Evolutionary conservation across 2,113 vertebrate species (phyloP), one percentile per base, ranked within the genome.

Genomic region (Pseudopipra pipra): DNA sequence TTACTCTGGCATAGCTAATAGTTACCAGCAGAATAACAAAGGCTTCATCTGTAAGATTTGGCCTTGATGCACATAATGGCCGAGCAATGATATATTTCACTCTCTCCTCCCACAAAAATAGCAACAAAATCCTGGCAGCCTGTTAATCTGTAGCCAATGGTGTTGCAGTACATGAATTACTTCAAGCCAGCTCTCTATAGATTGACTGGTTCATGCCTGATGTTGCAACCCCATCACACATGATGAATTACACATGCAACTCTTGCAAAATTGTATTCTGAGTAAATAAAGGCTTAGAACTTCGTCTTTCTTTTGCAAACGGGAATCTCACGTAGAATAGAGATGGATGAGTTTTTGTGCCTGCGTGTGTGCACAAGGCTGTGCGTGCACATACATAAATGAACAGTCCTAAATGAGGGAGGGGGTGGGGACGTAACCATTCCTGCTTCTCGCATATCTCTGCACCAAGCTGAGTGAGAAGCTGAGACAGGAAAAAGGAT

Each of bases 251-350:
- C 56, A 88, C 52, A 35, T 51, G 39, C 43, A 86, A 66, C 33
- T 49, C 31, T 86, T 97, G 65, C 91, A 91, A 94, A 92, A 95
- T 19, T 54, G 14, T 62, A 24, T 58, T 86, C 72, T 65, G 76
- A 78, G 77, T 61, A 92, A 91, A 93, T 58, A 95, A 80, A 89
- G 22, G 12, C 47, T 77, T 78, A 62, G 67, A 80, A 78, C 7
- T 21, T 74, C 30, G 25, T 55, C 52, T 84, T 89, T 84, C 41
- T 73, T 86, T 46, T 47, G 80, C 4, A 61, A 81, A 39, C 28
- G 46, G 86, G 33, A 31, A 33, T 90, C 65, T 80, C 63, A 54
- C 2, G 9, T 66, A 62, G 82, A 61, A 43, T 13, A 47, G 47
- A 63, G 71, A 74, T 19, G 43, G 55, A 30, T 52, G 49, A 59